These are phyloP conservation scores for Hyppa rectilinea DNA, from an alignment of 2,888 invertebrate species.

Conservation along the genomic window DNA sequence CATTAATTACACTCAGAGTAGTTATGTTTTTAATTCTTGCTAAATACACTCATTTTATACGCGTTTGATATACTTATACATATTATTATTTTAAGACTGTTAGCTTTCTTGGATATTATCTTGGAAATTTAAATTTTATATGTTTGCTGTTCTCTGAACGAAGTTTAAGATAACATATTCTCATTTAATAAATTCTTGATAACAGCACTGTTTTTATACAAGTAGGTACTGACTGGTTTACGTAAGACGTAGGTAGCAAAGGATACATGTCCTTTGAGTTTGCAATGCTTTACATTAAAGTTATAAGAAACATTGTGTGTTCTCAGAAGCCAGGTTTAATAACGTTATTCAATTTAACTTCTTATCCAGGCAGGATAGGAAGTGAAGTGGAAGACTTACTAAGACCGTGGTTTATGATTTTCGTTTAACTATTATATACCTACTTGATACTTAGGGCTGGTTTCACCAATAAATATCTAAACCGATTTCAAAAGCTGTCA, in stretches of 20 bases:
- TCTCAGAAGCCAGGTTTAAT: background rate
- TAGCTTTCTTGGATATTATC: no score
- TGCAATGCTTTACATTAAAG: background rate
- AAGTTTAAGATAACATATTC: background rate
- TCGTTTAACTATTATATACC: background rate
- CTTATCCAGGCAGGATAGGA: background rate
- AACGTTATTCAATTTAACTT: background rate
- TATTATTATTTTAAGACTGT: no score
- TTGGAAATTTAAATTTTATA: no score
- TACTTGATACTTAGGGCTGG: no score
- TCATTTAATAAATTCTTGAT: background rate
- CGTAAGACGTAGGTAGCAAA: no score
- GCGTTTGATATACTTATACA: no score
- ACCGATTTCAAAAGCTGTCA: no score
- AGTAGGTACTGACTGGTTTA: background rate
- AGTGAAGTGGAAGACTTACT: background rate
- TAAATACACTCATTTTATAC: background rate
- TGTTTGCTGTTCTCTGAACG: background rate
- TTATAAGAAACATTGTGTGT: background rate
- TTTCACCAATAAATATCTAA: no score
- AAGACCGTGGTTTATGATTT: background rate
- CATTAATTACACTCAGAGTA: no score
- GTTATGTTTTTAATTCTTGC: background rate
- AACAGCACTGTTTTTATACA: background rate
- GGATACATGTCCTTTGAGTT: background rate